Evolutionary conservation across 1,140 invertebrate genomes (phyloP), one percentile per base, ranked within the genome.

Genomic region (Zaprionus africanus): DNA sequence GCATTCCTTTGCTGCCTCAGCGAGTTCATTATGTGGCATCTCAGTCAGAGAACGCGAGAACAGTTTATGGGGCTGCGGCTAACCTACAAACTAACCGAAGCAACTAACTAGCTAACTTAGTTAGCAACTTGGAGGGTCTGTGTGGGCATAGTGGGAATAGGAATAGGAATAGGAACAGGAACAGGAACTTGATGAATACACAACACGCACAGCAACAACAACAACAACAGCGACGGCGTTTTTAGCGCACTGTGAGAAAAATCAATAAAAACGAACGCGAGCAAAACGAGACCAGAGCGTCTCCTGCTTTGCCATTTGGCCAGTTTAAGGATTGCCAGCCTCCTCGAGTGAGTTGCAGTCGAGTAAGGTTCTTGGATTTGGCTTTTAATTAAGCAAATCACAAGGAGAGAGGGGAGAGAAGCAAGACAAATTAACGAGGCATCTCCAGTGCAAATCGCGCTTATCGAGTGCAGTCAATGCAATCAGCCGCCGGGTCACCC

Each of bases 181-280:
- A 70, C 59, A 75, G 66, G 72, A 69, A 75, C 72, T 67, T 64
- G 60, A 57, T 63, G 79, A 62, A 71, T 53, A 72, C 78, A 43
- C 49, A 34, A 67, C 77, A 76, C 46, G 62, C 67, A 75, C 53
- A 22, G 22, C 24, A 72, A 41, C 62, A 58, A 66, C 51, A 80
- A 62, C 15, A 53, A 49, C 12, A 43, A 63, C n/a, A 61, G 22
- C 15, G 66, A 62, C 34, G 58, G 19, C 28, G 43, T 51, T 72
- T 71, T 41, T 46, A 54, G 60, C 65, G 67, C 60, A 69, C 28
- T 76, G 65, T 71, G 76, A 79, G 84, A 86, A 86, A 87, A 86
- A 86, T 86, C 83, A 88, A 86, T 86, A 86, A 79, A 75, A 78
- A 87, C 77, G 83, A 72, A 78, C 71, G 80, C 76, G 67, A 85